Evolutionary conservation across 2,113 vertebrate genomes (phyloP), one percentile per base, ranked within the genome.

Genomic region (Kryptolebias marmoratus): DNA sequence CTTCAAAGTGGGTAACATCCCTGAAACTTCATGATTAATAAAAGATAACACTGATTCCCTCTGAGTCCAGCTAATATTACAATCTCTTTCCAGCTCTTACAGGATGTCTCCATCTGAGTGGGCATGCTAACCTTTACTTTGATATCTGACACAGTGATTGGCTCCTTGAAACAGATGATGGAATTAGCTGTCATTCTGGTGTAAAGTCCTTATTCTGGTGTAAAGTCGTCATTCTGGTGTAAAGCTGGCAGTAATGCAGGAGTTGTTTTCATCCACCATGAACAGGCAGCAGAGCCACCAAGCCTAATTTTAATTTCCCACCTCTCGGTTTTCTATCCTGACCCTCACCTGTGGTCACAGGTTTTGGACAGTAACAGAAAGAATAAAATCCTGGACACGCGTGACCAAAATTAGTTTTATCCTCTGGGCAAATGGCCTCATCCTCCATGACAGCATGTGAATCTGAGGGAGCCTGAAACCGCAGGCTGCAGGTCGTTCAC

Each of bases 111-210:
- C 36, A 47, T 68, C 55, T 65, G 14, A 11, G 70, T 67, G 48
- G 57, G 22, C 59, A 68, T 64, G 72, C 82, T 58, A 22, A 14
- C 64, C 61, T 71, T 44, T 45, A 44, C 82, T 73, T 78, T 85
- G 73, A 87, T 81, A 80, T 78, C 62, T 56, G 65, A 80, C 68
- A 59, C 68, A 39, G 68, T 48, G 31, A 73, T 68, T 77, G 50
- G 73, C 58, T 84, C 75, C 64, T 67, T 82, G 78, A 88, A 85
- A 77, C 42, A 71, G 71, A 79, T 79, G 82, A 87, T 84, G 80
- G 87, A 88, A 89, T 18, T 48, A 42, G 60, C 61, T 70, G 60
- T 80, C 49, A 81, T 72, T 71, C 58, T 56, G 55, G 78, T 82
- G 79, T 61, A 85, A 68, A 66, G 44, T 71, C 22, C 22, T 22